Conservation (phyloP, 2,113 vertebrate genomes). For the Pantherophis guttatus region DNA sequence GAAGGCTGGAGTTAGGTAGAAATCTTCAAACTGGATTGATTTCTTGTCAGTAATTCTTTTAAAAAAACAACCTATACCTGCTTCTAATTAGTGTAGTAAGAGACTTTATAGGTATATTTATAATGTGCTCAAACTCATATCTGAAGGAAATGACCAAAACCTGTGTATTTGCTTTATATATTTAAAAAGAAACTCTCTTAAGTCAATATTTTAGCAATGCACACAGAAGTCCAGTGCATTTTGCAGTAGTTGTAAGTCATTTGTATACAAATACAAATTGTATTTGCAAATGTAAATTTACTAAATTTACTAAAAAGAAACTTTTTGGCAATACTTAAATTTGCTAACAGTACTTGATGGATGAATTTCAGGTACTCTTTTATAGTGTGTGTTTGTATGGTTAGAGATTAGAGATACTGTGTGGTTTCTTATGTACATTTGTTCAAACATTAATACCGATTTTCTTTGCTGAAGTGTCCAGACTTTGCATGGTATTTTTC, state of each 20-base stretch:
- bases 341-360: slow-evolving; percentile 34
- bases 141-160: slow-evolving; percentile 47
- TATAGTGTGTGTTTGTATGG: slow-evolving; percentile 37
- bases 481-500: slow-evolving; percentile 53
- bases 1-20: background rate
- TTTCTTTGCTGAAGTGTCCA: slow-evolving; percentile 64
- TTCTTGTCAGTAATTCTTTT: background rate
- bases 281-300: slow-evolving; percentile 44
- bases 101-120: slow-evolving; percentile 1
- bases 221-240: slow-evolving; percentile 31
- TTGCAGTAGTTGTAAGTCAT: slow-evolving; percentile 53
- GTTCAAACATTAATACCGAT: slow-evolving; percentile 74
- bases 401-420: slow-evolving; percentile 50
- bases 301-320: slow-evolving; percentile 23
- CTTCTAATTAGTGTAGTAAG: background rate
- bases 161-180: slow-evolving; percentile 72
- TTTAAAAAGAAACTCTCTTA: slow-evolving; percentile 69
- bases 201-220: slow-evolving; percentile 66
- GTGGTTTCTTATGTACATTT: slow-evolving; percentile 65
- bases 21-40: background rate
- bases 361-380: slow-evolving; percentile 63
- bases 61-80: background rate
- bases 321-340: slow-evolving; percentile 43
- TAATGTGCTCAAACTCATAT: slow-evolving; percentile 46
- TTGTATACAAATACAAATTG: slow-evolving; percentile 55